phyloP scores from a whole-genome alignment of 1,140 invertebrate species.

The Eulimnadia texana region DNA sequence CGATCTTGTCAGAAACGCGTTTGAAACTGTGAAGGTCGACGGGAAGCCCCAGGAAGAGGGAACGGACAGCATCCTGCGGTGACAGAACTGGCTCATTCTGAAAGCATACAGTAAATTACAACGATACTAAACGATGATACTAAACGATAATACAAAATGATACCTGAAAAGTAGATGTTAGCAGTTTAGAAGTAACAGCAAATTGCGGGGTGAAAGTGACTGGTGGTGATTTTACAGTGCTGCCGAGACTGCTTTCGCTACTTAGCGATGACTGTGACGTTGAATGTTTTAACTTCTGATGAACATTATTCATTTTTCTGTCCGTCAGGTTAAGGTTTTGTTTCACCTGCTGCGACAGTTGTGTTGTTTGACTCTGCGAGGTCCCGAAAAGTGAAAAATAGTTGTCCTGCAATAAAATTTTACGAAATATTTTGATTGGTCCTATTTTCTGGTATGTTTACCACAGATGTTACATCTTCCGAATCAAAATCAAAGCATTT shows the following conservation, averaged over 20 bases:
- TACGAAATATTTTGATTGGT: no score
- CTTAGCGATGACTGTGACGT: conserved; percentile 5
- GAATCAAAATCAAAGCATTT: conserved; percentile 12
- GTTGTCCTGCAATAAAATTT: background rate
- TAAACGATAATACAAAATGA: background rate
- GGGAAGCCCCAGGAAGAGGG: conserved; percentile 1
- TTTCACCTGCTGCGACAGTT: conserved; percentile 6
- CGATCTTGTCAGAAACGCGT: background rate
- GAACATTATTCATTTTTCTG: background rate
- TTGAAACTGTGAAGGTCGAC: conserved; percentile 3
- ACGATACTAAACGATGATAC: background rate
- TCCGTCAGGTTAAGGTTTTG: background rate
- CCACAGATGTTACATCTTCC: background rate
- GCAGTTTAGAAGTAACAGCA: background rate
- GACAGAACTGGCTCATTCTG: background rate
- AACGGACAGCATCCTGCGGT: conserved; percentile 2
- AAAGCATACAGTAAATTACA: background rate
- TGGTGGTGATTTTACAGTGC: background rate
- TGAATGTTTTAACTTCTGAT: background rate
- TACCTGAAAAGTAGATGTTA: conserved; percentile 4
- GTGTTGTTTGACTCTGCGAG: background rate
- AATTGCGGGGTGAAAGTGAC: background rate
- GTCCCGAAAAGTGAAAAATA: background rate
- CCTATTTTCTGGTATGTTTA: background rate
- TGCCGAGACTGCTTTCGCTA: background rate